Percentiles rank a stretch among this genome's conserved stretches.
Evolutionary conservation across 2,888 invertebrate species (phyloP).

Genomic region (Girardia tigrina): DNA sequence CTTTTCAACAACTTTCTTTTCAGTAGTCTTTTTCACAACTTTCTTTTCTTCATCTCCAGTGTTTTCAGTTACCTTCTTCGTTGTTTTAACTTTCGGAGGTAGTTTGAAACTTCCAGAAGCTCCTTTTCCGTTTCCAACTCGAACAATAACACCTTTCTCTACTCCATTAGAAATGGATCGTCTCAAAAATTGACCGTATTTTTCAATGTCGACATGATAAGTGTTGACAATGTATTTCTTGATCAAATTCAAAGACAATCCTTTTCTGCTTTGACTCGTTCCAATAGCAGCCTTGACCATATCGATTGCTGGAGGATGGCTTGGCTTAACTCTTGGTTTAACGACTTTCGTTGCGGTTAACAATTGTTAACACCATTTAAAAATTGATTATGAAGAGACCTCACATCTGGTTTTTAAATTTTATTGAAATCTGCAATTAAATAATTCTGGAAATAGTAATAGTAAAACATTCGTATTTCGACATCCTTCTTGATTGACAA

Average conservation of each 20-base stretch:
- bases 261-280: constrained; percentile 51
- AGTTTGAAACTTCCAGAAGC: constrained; percentile 42
- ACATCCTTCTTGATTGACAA: too few relatives aligned
- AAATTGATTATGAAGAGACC: too few relatives aligned
- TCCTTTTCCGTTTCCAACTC: constrained; percentile 42
- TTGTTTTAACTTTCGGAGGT: constrained; percentile 31
- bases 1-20: too few relatives aligned
- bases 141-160: constrained; percentile 44
- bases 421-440: too few relatives aligned
- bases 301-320: constrained; percentile 53
- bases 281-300: constrained; percentile 56
- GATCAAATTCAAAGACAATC: constrained; percentile 56
- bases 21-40: too few relatives aligned
- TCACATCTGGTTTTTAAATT: too few relatives aligned
- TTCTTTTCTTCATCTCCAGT: constrained; percentile 37
- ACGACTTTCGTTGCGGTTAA: too few relatives aligned
- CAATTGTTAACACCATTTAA: too few relatives aligned
- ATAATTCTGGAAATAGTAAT: too few relatives aligned
- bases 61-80: constrained; percentile 37
- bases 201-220: constrained; percentile 57
- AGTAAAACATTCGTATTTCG: too few relatives aligned
- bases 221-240: constrained; percentile 58
- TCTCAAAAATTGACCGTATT: constrained; percentile 56
- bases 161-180: constrained; percentile 56
- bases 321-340: constrained; percentile 41